Evolutionary conservation across 1,140 invertebrate genomes (phyloP), one percentile per base, ranked within the genome.

Genomic region (Drosophila kikkawai): DNA sequence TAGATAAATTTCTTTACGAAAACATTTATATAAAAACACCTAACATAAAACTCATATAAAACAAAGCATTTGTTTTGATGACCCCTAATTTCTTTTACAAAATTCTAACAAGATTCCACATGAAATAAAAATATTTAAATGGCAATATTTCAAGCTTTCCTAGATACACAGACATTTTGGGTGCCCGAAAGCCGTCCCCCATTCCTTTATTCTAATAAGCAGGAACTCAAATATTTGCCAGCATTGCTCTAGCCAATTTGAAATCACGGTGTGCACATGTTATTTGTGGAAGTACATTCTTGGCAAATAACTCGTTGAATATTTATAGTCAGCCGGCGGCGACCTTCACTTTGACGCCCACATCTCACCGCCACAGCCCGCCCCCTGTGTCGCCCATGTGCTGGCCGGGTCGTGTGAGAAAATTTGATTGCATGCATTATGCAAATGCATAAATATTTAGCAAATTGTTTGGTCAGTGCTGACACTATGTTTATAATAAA

Each of bases 361-460:
- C n/a, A 59, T 32, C 13, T 36, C 29, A 32, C 11, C n/a, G 19
- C 19, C 19, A 19, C 19, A 19, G 19, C 19, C 19, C 19, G 7
- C 34, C 44, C n/a, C 9, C 36, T 7, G 32, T 37, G 7, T 19
- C 45, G 19, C 7, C 47, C 19, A n/a, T 19, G 32, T 32, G 48
- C 12, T 34, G 22, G 19, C 7, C 15, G 68, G 67, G 75, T 60
- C 47, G 47, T 60, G 47, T 79, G 65, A 74, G 75, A 48, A 61
- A 53, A 84, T 79, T 77, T 88, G 77, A 87, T 87, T 87, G 69
- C 80, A 78, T 84, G 68, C 75, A 82, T 86, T 82, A 86, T 86
- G 82, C 65, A 86, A 86, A 85, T 81, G 42, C 45, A 69, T 61
- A 80, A 82, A 79, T 90, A 84, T 84, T 71, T 78, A 74, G 69